Evolutionary conservation across 2,113 vertebrate species (phyloP).

Genomic region (Peucedramus taeniatus): DNA sequence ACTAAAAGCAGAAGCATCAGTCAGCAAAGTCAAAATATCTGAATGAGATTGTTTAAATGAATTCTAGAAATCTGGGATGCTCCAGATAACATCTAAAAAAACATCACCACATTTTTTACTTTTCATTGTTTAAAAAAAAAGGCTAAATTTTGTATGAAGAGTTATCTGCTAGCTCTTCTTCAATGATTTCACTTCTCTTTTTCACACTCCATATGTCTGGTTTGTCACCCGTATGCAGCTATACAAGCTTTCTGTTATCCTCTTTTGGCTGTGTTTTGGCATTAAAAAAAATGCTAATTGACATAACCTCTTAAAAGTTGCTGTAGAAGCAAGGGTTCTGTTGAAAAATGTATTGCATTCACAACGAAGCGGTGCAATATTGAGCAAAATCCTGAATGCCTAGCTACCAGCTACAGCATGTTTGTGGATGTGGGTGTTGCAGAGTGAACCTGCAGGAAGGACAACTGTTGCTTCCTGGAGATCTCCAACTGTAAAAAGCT

Average conservation of each 20-base stretch:
- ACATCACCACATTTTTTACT: background rate
- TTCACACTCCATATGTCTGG: constrained; percentile 36
- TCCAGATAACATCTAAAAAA: background rate
- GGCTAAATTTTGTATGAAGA: background rate
- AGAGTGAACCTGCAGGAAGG: background rate
- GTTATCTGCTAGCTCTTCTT: background rate
- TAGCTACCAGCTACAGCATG: background rate
- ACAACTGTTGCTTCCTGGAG: rapidly evolving
- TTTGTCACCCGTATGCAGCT: background rate
- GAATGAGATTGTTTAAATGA: background rate
- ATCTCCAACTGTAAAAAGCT: background rate
- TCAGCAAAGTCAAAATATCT: background rate
- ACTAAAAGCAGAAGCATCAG: background rate
- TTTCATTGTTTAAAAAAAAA: background rate
- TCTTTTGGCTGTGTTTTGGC: background rate
- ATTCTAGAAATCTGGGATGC: background rate
- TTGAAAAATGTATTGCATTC: background rate
- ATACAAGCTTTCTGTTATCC: background rate
- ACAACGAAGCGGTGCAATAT: background rate
- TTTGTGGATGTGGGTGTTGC: background rate
- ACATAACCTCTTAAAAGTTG: background rate
- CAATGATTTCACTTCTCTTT: background rate
- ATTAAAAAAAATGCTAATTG: background rate
- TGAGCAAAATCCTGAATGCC: background rate
- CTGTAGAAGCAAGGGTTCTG: background rate